Base-by-base conservation (phyloP, 2,113 vertebrate genomes). In the Nothocercus julius region DNA sequence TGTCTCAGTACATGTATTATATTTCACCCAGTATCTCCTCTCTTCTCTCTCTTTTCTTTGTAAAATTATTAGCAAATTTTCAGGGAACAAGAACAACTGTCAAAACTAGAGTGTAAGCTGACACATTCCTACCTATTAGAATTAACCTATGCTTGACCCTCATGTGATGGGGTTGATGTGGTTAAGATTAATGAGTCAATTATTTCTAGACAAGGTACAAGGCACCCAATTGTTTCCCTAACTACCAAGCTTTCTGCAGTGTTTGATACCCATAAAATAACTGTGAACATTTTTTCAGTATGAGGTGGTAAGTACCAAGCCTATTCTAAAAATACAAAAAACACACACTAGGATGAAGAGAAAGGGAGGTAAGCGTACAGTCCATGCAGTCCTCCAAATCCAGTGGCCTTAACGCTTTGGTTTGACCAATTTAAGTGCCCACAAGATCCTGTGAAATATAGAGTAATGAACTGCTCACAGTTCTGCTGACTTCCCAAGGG, bases 121-220 rank as follows among this genome's bases (percentile, higher is more conserved):
- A 89, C 86, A 89, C 9, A 34, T 80, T 94, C 91, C 80, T 79
- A 92, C 91, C 96, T 93, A 97, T 89, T 90, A 97, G 86, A 97
- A 97, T 97, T 97, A 98, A 98, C 97, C 95, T 97, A 45, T 38
- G 45, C 97, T 94, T 98, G 96, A 97, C 90, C 96, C 93, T 93
- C 30, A 64, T 66, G 54, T 86, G 47, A 92, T 87, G 78, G 90
- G 82, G 86, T 93, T 93, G 59, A 96, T 89, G 83, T n/a, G 77
- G 92, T 91, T 94, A 95, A 97, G 96, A 98, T 97, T 97, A 98
- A 98, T 96, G 93, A 97, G 93, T 96, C 96, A 95, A 97, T 98
- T 98, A 98, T 85, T 97, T 96, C 94, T 85, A 91, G 96, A 95
- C 5, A 24, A 97, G 89, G 93, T 97, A 96, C 85, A 95, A 97